A percentile compares a stretch with the other conserved stretches of the same genome.
These are phyloP conservation scores for Tetranychus piercei DNA, from an alignment of 2,888 invertebrate species.

Conservation along the genomic window DNA sequence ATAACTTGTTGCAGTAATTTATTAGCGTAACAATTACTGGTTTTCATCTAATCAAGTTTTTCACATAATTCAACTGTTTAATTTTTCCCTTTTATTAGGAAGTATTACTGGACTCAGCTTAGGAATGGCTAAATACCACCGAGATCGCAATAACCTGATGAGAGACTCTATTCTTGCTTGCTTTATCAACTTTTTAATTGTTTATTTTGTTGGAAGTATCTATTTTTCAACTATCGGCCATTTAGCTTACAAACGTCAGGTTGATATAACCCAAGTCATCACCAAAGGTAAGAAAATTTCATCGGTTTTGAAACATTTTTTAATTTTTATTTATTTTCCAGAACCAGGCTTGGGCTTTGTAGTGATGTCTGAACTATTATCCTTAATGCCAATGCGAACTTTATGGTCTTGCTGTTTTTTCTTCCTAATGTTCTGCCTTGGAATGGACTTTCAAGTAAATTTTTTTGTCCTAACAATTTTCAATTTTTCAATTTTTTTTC, in stretches of 20 bases:
- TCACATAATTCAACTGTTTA: not conserved
- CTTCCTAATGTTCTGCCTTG: conserved; percentile 70
- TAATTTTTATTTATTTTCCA: conserved; percentile 4
- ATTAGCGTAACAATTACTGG: too few relatives aligned
- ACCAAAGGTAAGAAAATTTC: not conserved
- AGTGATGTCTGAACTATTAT: conserved; percentile 78
- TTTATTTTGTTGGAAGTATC: not conserved
- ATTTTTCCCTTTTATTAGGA: not conserved
- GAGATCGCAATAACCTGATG: conserved; percentile 1
- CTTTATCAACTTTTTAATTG: not conserved
- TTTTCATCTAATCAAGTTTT: too few relatives aligned
- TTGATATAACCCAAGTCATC: conserved; percentile 3
- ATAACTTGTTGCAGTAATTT: too few relatives aligned
- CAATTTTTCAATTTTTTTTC: not conserved
- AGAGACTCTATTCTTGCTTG: not conserved
- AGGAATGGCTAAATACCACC: conserved; percentile 9
- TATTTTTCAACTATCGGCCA: not conserved
- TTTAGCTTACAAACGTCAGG: not conserved
- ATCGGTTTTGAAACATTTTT: not conserved
- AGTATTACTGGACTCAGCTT: conserved; percentile 5
- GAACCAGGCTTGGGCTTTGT: conserved; percentile 74
- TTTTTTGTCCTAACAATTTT: not conserved
- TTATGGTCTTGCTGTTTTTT: conserved; percentile 75
- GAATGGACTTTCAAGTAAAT: conserved; percentile 64
- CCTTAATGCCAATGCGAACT: conserved; percentile 76